These are phyloP conservation scores for Ditula angustiorana DNA, from an alignment of 2,888 invertebrate species.

Conservation along the genomic window DNA sequence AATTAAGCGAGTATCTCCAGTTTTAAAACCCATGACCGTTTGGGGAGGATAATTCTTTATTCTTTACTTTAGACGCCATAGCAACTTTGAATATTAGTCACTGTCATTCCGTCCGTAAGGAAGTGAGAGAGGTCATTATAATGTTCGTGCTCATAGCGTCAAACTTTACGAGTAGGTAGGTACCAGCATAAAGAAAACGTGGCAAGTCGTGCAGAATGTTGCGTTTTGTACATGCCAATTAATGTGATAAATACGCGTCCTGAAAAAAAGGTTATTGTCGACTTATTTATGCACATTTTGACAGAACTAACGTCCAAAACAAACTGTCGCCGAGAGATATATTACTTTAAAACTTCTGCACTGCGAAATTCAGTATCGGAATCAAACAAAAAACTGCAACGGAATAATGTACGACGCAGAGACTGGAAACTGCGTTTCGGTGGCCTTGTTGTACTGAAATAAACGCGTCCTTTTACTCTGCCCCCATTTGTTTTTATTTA, in stretches of 20 bases:
- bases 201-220: background rate
- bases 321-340: conserved; percentile 29
- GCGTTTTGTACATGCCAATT: conserved; percentile 7
- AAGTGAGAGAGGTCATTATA: conserved; percentile 33
- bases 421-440: conserved; percentile 21
- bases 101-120: conserved; percentile 25
- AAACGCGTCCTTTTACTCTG: conserved; percentile 43
- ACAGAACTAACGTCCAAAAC: conserved; percentile 28
- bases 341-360: conserved; percentile 32
- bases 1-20: background rate
- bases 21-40: conserved; percentile 24
- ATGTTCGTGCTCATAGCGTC: conserved; percentile 2
- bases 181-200: conserved; percentile 6
- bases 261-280: conserved; percentile 3
- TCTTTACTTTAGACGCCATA: conserved; percentile 18
- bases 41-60: conserved; percentile 12
- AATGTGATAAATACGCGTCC: conserved; percentile 2
- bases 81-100: conserved; percentile 35
- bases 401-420: conserved; percentile 35
- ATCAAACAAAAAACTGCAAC: conserved; percentile 39
- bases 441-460: conserved; percentile 48
- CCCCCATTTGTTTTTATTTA: conserved; percentile 47
- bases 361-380: conserved; percentile 32
- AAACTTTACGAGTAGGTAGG: background rate
- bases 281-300: conserved; percentile 32